Percentiles rank a stretch among this genome's conserved stretches.
phyloP scores from a whole-genome alignment of 2,113 vertebrate species.

The Hepsetus odoe region DNA sequence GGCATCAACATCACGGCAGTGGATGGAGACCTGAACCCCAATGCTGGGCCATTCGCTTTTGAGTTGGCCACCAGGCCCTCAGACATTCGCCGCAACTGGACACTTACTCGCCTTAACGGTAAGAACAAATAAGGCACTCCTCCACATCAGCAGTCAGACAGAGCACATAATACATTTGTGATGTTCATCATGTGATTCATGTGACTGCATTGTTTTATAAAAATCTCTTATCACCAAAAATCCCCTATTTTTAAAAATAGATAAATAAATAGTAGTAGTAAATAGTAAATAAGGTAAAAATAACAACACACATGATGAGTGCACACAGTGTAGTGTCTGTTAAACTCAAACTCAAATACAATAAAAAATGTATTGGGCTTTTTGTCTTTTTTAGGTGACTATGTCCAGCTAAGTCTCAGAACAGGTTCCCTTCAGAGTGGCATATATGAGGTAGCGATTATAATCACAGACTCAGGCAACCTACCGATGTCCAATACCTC shows the following conservation, averaged over 20 bases:
- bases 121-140: conserved; percentile 25
- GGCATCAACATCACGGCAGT: conserved; percentile 93
- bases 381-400: conserved; percentile 77
- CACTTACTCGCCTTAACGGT: conserved; percentile 88
- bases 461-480: conserved; percentile 95
- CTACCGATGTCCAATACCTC: conserved; percentile 91
- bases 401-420: conserved; percentile 87
- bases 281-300: neutral
- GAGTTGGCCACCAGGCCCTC: conserved; percentile 85
- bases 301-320: neutral
- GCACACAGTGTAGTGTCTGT: neutral
- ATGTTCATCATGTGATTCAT: neutral
- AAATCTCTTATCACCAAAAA: no score
- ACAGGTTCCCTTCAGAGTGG: conserved; percentile 88
- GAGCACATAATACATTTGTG: neutral
- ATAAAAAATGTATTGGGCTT: neutral
- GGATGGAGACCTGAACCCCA: conserved; percentile 89
- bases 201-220: no score
- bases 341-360: no score
- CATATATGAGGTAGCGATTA: conserved; percentile 90
- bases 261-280: no score
- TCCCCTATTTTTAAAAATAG: neutral
- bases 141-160: neutral
- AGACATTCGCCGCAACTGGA: conserved; percentile 92
- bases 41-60: conserved; percentile 92